A percentile compares a stretch with the other conserved stretches of the same genome.
Conservation (phyloP, 2,113 vertebrate genomes). For the Poeciliopsis prolifica region DNA sequence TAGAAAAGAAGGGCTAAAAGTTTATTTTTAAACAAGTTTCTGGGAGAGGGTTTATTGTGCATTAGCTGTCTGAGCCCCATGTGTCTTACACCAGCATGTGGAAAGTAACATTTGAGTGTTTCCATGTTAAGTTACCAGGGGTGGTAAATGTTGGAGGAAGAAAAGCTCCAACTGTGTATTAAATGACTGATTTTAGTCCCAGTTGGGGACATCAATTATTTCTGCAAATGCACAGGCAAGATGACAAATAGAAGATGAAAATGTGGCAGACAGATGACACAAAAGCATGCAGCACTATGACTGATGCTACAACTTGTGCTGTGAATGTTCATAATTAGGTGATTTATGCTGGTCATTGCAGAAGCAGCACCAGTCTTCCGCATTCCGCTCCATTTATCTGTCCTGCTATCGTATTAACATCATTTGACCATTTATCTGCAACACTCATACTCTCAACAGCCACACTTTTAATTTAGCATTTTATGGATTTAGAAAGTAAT, state of each 20-base stretch:
- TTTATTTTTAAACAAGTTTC: background rate
- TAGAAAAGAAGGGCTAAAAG: background rate
- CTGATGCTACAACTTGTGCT: constrained; percentile 78
- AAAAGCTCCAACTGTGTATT: constrained; percentile 42
- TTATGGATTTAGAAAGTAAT: constrained; percentile 32
- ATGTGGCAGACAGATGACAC: constrained; percentile 72
- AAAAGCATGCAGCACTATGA: constrained; percentile 64
- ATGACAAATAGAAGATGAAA: constrained; percentile 75
- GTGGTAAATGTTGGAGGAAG: constrained; percentile 45
- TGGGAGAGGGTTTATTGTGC: background rate
- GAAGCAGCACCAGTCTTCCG: constrained; percentile 54
- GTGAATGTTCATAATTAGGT: constrained; percentile 76
- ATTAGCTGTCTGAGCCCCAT: background rate
- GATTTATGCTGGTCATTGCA: constrained; percentile 78
- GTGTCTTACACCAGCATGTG: background rate
- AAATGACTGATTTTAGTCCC: constrained; percentile 64
- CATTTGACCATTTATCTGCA: constrained; percentile 52
- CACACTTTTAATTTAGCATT: constrained; percentile 61
- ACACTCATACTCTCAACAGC: constrained; percentile 15
- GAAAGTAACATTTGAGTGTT: constrained; percentile 9
- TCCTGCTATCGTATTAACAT: constrained; percentile 46
- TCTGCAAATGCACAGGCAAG: constrained; percentile 63
- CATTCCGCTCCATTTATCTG: constrained; percentile 47
- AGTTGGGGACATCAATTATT: constrained; percentile 74
- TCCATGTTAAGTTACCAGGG: constrained; percentile 37